A percentile compares a stretch with the other conserved stretches of the same genome.
phyloP scores from a whole-genome alignment of 2,113 vertebrate species.

The Felis chaus region DNA sequence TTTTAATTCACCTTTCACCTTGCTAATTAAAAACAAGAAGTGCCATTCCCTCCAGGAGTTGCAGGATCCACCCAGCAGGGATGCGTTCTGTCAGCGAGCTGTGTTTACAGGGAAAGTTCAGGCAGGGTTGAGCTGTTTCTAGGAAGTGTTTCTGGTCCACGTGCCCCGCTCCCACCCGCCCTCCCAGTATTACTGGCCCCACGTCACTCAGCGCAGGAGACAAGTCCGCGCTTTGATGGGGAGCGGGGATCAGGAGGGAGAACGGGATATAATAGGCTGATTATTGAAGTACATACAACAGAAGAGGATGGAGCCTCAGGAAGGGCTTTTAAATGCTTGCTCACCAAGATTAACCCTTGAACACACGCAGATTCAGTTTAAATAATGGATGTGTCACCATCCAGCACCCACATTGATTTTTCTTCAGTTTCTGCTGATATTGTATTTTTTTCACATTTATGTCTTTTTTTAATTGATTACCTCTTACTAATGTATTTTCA shows the following conservation, averaged over 20 bases:
- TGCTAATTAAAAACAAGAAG: constrained; percentile 87
- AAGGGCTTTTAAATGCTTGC: background rate
- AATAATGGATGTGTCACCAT: background rate
- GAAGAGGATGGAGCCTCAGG: background rate
- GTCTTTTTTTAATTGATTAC: background rate
- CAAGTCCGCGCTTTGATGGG: constrained; percentile 25
- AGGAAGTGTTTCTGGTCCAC: constrained; percentile 78
- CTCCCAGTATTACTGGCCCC: constrained; percentile 29
- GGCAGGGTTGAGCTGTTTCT: constrained; percentile 81
- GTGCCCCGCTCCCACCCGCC: constrained; percentile 69
- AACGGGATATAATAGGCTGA: background rate
- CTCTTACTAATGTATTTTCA: background rate
- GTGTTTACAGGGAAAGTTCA: constrained; percentile 84
- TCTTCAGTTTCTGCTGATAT: background rate
- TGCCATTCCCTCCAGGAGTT: constrained; percentile 80
- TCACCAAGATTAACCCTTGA: constrained; percentile 7
- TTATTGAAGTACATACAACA: background rate
- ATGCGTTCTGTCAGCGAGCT: constrained; percentile 82
- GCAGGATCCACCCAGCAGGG: constrained; percentile 84
- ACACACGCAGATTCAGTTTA: constrained; percentile 1
- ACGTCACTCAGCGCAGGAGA: background rate
- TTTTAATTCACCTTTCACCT: constrained; percentile 88
- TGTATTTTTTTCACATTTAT: background rate
- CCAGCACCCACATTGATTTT: background rate
- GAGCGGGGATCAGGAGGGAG: background rate